A percentile compares a stretch with the other conserved stretches of the same genome.
These are phyloP conservation scores for Congeria kusceri DNA, from an alignment of 2,888 invertebrate genomes.

Conservation along the genomic window DNA sequence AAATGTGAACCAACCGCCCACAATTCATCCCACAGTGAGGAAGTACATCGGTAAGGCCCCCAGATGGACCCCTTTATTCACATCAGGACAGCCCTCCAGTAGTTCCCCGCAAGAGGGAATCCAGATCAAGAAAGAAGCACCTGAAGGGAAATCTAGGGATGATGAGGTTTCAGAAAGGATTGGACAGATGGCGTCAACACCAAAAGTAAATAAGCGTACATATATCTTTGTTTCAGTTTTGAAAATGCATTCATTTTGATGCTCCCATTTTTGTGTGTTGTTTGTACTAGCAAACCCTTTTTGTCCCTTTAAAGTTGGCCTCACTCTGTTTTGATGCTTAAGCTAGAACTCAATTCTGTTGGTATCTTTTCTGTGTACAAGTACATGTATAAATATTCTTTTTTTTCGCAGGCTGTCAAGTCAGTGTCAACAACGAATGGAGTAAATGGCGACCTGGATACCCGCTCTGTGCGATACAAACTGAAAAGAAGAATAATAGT, in stretches of 20 bases:
- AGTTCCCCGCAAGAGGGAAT: not conserved
- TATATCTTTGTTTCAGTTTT: too few species aligned
- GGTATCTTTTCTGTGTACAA: too few species aligned
- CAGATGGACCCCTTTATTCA: conserved; percentile 24
- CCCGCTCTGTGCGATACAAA: conserved; percentile 76
- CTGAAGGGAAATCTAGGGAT: not conserved
- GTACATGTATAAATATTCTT: too few species aligned
- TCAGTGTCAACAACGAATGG: too few species aligned
- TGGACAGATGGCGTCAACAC: conserved; percentile 28
- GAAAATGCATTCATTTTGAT: too few species aligned
- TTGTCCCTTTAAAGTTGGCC: too few species aligned
- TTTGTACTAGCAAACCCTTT: too few species aligned
- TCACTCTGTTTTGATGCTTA: too few species aligned
- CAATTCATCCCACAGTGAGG: conserved; percentile 90
- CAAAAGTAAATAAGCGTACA: not conserved
- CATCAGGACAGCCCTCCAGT: not conserved
- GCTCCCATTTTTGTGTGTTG: too few species aligned
- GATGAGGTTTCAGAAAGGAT: conserved; percentile 42
- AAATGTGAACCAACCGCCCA: conserved; percentile 56
- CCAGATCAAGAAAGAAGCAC: conserved; percentile 29
- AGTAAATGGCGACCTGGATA: conserved; percentile 7
- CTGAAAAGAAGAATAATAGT: conserved; percentile 85
- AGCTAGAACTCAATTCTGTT: too few species aligned
- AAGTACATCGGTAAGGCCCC: conserved; percentile 85
- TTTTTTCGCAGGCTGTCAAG: too few species aligned